A percentile compares a stretch with the other conserved stretches of the same genome.
These are phyloP conservation scores for Remorina albescens DNA, from an alignment of 2,797 vertebrate genomes.

Conservation along the genomic window DNA sequence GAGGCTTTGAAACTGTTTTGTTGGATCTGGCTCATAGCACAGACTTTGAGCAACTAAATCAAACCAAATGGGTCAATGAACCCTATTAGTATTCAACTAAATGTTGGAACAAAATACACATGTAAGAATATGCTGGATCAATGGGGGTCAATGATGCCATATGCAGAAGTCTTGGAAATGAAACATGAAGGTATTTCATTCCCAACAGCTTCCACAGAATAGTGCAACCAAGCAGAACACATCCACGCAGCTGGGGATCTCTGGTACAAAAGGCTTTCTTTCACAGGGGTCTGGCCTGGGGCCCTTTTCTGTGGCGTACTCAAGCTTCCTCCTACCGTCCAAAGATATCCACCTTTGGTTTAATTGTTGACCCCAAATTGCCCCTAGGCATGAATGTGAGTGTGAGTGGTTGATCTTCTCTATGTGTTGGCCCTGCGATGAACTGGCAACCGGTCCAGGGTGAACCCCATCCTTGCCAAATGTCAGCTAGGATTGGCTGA, in stretches of 20 bases:
- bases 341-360: too few species aligned
- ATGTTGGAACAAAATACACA: constrained; percentile 13
- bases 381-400: too few species aligned
- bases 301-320: too few species aligned
- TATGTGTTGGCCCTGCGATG: too few species aligned
- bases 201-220: neutral
- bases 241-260: neutral
- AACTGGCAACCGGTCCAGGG: too few species aligned
- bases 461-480: too few species aligned
- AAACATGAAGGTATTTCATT: constrained; percentile 13
- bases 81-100: constrained; percentile 26
- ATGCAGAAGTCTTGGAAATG: neutral
- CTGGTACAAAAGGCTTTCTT: neutral
- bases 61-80: constrained; percentile 12
- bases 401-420: too few species aligned
- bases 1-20: constrained; percentile 10
- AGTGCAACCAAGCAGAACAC: neutral
- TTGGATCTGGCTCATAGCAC: neutral
- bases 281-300: too few species aligned
- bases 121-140: constrained; percentile 1
- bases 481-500: too few species aligned
- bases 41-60: constrained; percentile 20
- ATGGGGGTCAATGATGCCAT: neutral
- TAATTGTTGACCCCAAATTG: too few species aligned
- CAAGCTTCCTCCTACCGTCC: too few species aligned